Conservation (phyloP, 2,797 vertebrate species). For the Anguilla megastoma region DNA sequence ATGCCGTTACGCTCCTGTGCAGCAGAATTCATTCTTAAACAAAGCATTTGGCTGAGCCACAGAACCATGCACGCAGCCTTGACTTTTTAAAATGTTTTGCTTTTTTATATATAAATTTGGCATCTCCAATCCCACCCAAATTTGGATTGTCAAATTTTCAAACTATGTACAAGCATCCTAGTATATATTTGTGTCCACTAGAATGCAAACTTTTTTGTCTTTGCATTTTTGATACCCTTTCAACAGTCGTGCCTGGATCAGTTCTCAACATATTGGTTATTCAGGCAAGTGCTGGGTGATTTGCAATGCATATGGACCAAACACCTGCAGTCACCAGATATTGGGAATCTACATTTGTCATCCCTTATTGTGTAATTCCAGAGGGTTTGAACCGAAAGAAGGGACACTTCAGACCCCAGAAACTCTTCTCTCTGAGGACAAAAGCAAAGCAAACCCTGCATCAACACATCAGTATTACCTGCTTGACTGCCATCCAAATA, state of each 20-base stretch:
- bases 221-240: neutral
- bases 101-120: neutral
- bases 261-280: neutral
- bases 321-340: neutral
- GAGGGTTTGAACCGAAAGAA: neutral
- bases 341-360: neutral
- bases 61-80: neutral
- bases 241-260: neutral
- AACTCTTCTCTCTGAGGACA: neutral
- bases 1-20: neutral
- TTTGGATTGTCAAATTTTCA: no score
- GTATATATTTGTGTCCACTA: neutral
- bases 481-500: neutral
- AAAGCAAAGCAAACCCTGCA: neutral
- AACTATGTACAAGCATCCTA: neutral
- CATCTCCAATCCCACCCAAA: neutral
- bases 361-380: neutral
- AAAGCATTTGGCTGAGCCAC: slow-evolving; percentile 35
- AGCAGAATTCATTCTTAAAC: neutral
- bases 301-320: neutral
- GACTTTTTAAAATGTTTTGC: neutral
- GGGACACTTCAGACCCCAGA: neutral
- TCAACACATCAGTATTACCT: neutral
- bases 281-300: neutral
- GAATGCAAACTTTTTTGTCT: neutral